These are phyloP conservation scores for Poliocrania exsul DNA, from an alignment of 2,797 vertebrate species.

Conservation along the genomic window DNA sequence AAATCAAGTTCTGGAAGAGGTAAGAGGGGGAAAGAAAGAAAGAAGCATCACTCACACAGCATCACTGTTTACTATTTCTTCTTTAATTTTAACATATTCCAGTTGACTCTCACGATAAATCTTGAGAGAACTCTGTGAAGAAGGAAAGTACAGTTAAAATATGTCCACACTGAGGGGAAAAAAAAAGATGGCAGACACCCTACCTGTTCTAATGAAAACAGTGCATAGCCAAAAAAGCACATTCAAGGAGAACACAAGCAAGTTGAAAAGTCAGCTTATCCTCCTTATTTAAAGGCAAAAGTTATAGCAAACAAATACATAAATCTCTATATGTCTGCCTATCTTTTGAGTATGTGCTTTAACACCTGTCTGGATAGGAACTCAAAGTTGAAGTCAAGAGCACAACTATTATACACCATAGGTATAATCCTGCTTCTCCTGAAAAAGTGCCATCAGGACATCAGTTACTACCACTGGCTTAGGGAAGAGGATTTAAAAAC, in stretches of 20 bases:
- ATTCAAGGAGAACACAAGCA: background rate
- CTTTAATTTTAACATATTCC: slow-evolving; percentile 82
- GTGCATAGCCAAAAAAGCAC: background rate
- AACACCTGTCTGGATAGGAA: background rate
- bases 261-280: background rate
- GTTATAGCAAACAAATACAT: background rate
- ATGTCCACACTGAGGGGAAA: background rate
- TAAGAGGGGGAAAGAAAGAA: background rate
- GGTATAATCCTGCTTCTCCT: background rate
- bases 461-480: background rate
- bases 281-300: background rate
- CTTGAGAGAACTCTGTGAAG: slow-evolving; percentile 82
- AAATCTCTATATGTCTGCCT: background rate
- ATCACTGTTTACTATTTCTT: slow-evolving; percentile 80
- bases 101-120: slow-evolving; percentile 79
- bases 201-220: background rate
- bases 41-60: slow-evolving; percentile 79
- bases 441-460: background rate
- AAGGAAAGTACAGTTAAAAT: background rate
- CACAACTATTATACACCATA: background rate
- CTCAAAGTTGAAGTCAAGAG: background rate
- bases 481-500: background rate
- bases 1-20: background rate
- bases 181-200: background rate
- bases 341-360: background rate